Evolutionary conservation across 2,888 invertebrate species (phyloP).

Genomic region (Eurytoma californica): DNA sequence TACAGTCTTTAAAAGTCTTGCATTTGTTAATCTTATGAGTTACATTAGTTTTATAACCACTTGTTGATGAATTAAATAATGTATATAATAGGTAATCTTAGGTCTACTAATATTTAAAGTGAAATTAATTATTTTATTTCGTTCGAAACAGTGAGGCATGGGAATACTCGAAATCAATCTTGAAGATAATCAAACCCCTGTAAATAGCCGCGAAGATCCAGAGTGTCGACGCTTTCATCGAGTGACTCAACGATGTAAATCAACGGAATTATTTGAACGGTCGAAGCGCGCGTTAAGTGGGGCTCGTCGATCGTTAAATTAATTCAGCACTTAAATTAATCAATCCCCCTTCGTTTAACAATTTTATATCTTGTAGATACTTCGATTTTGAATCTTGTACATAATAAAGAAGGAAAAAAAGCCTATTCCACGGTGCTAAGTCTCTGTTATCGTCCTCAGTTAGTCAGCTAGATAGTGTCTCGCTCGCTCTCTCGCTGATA

Average conservation of each 20-base stretch:
- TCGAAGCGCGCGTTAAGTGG: slow-evolving; percentile 34
- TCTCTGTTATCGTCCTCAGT: slow-evolving; percentile 41
- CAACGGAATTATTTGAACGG: slow-evolving; percentile 50
- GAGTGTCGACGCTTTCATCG: slow-evolving; percentile 5
- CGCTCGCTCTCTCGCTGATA: slow-evolving; percentile 50
- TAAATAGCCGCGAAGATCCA: slow-evolving; percentile 58
- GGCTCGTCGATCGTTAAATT: slow-evolving; percentile 48
- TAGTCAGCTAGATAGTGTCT: slow-evolving; percentile 43
- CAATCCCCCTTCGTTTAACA: slow-evolving; percentile 40
- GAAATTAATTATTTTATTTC: slow-evolving; percentile 10
- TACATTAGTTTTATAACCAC: no score
- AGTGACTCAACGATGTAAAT: slow-evolving; percentile 47
- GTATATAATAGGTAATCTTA: background rate
- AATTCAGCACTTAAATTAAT: slow-evolving; percentile 42
- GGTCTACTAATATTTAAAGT: slow-evolving; percentile 13
- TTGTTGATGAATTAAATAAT: slow-evolving; percentile 7
- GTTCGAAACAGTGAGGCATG: slow-evolving; percentile 65
- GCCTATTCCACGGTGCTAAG: slow-evolving; percentile 34
- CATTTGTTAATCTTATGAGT: no score
- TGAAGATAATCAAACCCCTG: slow-evolving; percentile 71
- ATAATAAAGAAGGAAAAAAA: slow-evolving; percentile 47
- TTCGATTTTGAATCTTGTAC: slow-evolving; percentile 52
- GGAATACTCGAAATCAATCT: slow-evolving; percentile 73
- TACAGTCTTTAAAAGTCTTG: no score
- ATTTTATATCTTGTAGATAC: slow-evolving; percentile 54